Base-by-base conservation (phyloP, 2,113 vertebrate genomes). In the Tragulus kanchil region DNA sequence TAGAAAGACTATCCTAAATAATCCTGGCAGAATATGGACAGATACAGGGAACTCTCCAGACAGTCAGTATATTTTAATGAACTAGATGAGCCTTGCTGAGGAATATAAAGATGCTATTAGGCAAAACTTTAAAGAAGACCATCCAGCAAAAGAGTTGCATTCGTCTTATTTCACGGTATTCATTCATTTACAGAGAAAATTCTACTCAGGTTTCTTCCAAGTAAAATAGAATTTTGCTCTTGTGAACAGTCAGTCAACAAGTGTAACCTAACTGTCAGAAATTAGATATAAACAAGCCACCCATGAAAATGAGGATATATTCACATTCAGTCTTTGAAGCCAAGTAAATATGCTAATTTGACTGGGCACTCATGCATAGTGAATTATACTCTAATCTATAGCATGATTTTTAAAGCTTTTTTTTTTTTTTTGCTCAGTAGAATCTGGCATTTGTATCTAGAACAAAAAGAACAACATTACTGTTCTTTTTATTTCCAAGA, bases 361-460 rank as follows among this genome's bases (percentile, higher is more conserved):
- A 90, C 58, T 11, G n/a, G n/a, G 28, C 8, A 84, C 6, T 56
- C 75, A 73, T 58, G 23, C 19, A 61, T 4, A 71, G 19, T 50
- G 78, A 93, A 93, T 85, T 69, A 86, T 50, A 54, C 84, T 89
- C 54, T 92, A 94, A 94, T 83, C 42, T 36, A 92, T 81, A 69
- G 26, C 15, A 85, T 54, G 25, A 26, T 78, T 71, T 78, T 83
- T 71, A 19, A 13, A 59, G 54, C 16, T 42, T 31, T 84, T 59
- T 78, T 36, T 36, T 36, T 36, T 36, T 52, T 78, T 75, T 75
- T 73, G 23, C 61, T 79, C 4, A 25, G 64, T n/a, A 36, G 14
- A 89, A 11, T 81, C 58, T 71, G 21, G n/a, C 11, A 89, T 67
- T 77, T 77, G 26, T 59, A 7, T 67, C 31, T 83, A 59, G 23